Conservation (phyloP, 2,797 vertebrate genomes). For the Platalea minor region DNA sequence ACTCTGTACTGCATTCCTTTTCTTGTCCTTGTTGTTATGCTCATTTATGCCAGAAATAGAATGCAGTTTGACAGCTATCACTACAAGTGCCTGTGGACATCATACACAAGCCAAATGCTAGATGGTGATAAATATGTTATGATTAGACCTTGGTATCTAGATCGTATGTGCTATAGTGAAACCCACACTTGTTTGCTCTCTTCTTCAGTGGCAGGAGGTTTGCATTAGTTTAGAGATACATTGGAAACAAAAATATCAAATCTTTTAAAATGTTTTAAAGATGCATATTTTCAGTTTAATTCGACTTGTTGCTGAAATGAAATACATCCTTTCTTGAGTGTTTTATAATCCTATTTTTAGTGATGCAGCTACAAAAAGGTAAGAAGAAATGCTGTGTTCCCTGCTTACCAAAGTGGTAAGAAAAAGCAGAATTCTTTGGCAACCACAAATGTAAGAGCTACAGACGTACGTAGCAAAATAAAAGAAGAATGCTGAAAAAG, state of each 20-base stretch:
- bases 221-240: not conserved
- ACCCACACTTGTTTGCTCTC: slow-evolving; percentile 35
- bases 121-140: slow-evolving; percentile 58
- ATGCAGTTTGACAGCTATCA: slow-evolving; percentile 66
- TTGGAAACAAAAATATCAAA: not conserved
- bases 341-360: not conserved
- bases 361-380: not conserved
- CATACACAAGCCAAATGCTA: slow-evolving; percentile 57
- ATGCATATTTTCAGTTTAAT: not conserved
- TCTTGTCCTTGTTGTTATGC: slow-evolving; percentile 43
- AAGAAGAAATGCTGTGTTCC: not conserved
- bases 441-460: not conserved
- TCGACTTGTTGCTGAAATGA: not conserved
- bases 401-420: not conserved
- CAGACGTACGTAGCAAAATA: not conserved
- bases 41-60: slow-evolving; percentile 50
- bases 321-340: not conserved
- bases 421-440: not conserved
- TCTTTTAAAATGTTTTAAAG: not conserved
- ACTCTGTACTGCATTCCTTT: slow-evolving; percentile 9
- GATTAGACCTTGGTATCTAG: slow-evolving; percentile 59
- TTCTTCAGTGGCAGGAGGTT: not conserved
- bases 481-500: not conserved
- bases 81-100: slow-evolving; percentile 68
- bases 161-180: slow-evolving; percentile 26